A percentile compares a stretch with the other conserved stretches of the same genome.
phyloP scores from a whole-genome alignment of 2,888 invertebrate species.

The Aelia acuminata region DNA sequence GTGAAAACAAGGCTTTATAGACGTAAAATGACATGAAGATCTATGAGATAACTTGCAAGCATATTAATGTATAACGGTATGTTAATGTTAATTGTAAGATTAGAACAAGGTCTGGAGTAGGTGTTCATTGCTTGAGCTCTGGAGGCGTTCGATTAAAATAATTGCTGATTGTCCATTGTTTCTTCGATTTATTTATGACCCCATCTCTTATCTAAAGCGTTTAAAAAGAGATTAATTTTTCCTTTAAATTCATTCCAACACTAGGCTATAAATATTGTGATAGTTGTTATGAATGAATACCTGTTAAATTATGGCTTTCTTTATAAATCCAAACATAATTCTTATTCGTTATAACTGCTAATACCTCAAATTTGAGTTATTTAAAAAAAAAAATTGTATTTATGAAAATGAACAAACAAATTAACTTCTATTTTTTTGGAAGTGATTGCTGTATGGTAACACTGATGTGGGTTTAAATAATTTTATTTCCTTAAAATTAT shows the following conservation, averaged over 20 bases:
- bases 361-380: too few species aligned
- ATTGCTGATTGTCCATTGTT: background rate
- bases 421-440: too few species aligned
- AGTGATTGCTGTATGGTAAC: too few species aligned
- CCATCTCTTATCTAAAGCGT: background rate
- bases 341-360: too few species aligned
- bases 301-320: background rate
- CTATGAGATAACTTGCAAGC: background rate
- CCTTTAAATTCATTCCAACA: background rate
- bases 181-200: background rate
- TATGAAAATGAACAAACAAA: too few species aligned
- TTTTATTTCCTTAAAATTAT: too few species aligned
- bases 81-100: background rate
- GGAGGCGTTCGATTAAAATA: background rate
- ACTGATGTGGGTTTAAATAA: too few species aligned
- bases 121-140: background rate
- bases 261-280: background rate
- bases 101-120: background rate
- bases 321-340: too few species aligned
- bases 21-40: too few species aligned
- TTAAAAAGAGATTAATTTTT: slow-evolving; percentile 8
- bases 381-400: too few species aligned
- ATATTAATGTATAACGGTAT: background rate
- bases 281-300: background rate
- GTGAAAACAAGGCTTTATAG: too few species aligned